Evolutionary conservation across 2,113 vertebrate species (phyloP), one percentile per base, ranked within the genome.

Genomic region (Osmerus eperlanus): DNA sequence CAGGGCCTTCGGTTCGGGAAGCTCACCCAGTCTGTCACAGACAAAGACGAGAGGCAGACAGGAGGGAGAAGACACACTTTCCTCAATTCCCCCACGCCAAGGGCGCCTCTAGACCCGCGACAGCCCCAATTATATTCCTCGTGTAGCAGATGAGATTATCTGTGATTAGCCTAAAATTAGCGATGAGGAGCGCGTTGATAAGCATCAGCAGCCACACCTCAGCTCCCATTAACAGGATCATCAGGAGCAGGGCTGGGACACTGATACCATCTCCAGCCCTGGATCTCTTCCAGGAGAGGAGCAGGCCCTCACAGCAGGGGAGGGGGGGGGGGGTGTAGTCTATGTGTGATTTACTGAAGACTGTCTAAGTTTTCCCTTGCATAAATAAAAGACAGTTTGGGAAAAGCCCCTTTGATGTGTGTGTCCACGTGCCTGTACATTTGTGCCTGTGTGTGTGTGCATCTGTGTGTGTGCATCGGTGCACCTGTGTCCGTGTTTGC

Each of bases 111-210:
- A 58, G 82, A 84, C 83, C 77, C 78, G 73, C 84, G 80, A 78
- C 62, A 21, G 70, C 75, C 73, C 69, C 81, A 74, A 86, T 87
- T 81, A 86, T 73, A 75, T 81, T 82, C 81, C 71, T 74, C 77
- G 75, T 75, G 85, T 82, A 73, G 73, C 15, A 69, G 81, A 84
- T 81, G 77, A 82, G 79, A 86, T 87, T 78, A 81, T 29, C 9
- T 63, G 72, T 83, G 84, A 88, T 84, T 79, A 85, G 65, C 68
- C 76, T 73, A 81, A 86, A 82, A 82, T 85, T 78, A 83, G 80
- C 73, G 62, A 54, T 72, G 63, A 70, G 74, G 70, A 75, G 65
- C 65, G 62, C 51, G 54, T 18, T 36, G 55, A 72, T 66, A 67
- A 59, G 56, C 4, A 72, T 66, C 78, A 65, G 66, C 28, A 58